A percentile compares a stretch with the other conserved stretches of the same genome.
Evolutionary conservation across 2,113 vertebrate genomes (phyloP).

Genomic region (Anarrhichthys ocellatus): DNA sequence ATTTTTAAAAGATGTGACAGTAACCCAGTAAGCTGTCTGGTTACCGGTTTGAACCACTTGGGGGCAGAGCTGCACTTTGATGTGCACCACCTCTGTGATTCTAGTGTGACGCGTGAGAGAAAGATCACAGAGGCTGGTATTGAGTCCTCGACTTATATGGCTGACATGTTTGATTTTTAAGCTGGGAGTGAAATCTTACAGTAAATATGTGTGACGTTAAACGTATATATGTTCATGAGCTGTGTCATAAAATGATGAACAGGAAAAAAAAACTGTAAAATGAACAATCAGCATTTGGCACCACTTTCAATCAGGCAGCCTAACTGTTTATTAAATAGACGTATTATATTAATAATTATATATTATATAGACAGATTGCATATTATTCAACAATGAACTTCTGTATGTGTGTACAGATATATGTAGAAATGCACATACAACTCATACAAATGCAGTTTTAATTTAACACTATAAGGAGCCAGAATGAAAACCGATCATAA

Average conservation of each 20-base stretch:
- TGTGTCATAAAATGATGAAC: neutral
- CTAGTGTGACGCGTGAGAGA: neutral
- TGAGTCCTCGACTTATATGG: neutral
- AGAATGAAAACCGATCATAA: neutral
- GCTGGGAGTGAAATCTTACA: neutral
- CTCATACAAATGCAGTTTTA: neutral
- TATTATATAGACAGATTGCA: neutral
- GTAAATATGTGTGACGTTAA: neutral
- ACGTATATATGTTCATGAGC: neutral
- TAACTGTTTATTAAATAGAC: too few relatives aligned
- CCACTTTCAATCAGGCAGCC: neutral
- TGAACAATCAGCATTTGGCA: neutral
- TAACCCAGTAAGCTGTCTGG: neutral
- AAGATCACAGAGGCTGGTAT: neutral
- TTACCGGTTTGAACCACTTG: constrained; percentile 57
- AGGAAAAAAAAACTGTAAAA: neutral
- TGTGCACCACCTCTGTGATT: neutral
- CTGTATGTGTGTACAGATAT: neutral
- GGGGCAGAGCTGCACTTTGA: constrained; percentile 68
- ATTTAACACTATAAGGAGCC: neutral
- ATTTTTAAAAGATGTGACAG: neutral
- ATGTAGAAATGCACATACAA: neutral
- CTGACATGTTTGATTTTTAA: neutral
- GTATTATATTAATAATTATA: too few relatives aligned
- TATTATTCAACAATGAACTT: neutral